phyloP scores from a whole-genome alignment of 2,113 vertebrate species.

The Prietella phreatophila region DNA sequence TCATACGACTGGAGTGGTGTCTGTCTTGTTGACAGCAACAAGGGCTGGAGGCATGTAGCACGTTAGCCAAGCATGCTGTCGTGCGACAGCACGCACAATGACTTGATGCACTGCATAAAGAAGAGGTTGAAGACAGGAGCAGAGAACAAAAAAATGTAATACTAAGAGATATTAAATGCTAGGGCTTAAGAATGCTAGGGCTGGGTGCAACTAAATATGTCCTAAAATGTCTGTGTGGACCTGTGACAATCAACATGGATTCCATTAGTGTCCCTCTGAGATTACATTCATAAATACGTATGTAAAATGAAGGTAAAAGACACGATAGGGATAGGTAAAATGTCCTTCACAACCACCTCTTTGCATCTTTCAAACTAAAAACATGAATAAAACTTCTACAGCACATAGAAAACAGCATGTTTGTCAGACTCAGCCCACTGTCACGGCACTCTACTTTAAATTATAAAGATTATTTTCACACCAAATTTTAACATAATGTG shows the following conservation, averaged over 20 bases:
- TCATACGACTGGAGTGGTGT: constrained; percentile 34
- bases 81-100: background rate
- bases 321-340: background rate
- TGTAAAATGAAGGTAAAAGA: background rate
- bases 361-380: background rate
- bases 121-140: background rate
- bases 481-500: background rate
- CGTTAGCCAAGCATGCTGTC: constrained; percentile 25
- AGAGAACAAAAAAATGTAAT: background rate
- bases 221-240: background rate
- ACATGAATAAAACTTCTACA: background rate
- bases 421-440: too few species aligned
- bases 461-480: background rate
- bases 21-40: constrained; percentile 44
- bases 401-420: background rate
- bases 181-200: background rate
- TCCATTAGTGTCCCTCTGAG: background rate
- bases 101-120: constrained; percentile 10
- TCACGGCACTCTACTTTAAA: background rate
- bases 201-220: background rate
- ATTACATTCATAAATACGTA: background rate
- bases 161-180: background rate
- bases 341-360: background rate
- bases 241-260: background rate
- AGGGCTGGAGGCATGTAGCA: constrained; percentile 36